Evolutionary conservation across 2,888 invertebrate species (phyloP), one percentile per base, ranked within the genome.

Genomic region (Andricus curvator): DNA sequence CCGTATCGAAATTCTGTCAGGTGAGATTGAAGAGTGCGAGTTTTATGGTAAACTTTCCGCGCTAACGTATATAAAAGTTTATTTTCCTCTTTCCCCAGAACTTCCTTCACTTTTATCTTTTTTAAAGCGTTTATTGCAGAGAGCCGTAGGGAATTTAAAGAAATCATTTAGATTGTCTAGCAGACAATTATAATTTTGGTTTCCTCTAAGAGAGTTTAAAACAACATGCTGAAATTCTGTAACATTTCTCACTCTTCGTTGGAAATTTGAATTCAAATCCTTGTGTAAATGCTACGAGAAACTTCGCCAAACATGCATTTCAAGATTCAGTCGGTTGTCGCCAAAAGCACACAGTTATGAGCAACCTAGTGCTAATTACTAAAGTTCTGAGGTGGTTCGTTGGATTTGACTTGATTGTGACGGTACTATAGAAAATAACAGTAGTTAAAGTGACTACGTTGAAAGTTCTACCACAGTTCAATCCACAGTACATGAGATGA

Each of bases 1-100:
- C 51, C 48, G 51, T 70, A 70, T 70, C 29, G 70, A 70, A 70
- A 51, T 70, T 51, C 70, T 70, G 70, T 51, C 70, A 70, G 51
- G 48, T 25, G n/a, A 70, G 51, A 20, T n/a, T 51, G 70, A 33
- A 29, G 51, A 70, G 51, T n/a, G 29, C 51, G 48, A 70, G 70
- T 60, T 70, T 70, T 70, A 29, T 51, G 51, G 29, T 70, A 29
- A 70, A 70, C 51, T 70, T 70, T 70, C 29, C 51, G 29, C 51
- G 51, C 51, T 70, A 33, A 51, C 70, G 48, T n/a, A 70, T 48
- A 70, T 48, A n/a, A n/a, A 51, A 70, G 29, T 70, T 70, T 70
- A 70, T 51, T 70, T 51, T 51, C 29, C 25, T 48, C 48, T 51
- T 51, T 11, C 29, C 29, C 11, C 1, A 25, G 20, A 70, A 70